Evolutionary conservation across 1,140 invertebrate species (phyloP).

Genomic region (Doryteuthis pealeii): DNA sequence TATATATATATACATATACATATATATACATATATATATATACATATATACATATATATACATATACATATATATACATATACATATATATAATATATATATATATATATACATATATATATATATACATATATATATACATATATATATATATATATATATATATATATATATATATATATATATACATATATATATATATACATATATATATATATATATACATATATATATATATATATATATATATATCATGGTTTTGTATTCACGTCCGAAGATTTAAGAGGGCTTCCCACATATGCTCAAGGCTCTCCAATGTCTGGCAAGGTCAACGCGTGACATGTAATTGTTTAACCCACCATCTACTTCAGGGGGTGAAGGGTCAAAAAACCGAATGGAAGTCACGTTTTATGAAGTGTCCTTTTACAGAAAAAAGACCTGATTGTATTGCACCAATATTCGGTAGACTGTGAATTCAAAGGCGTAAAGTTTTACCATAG

Average conservation of each 20-base stretch:
- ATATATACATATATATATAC: background rate
- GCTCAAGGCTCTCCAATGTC: too few species aligned
- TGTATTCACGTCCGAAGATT: too few species aligned
- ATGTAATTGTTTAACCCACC: too few species aligned
- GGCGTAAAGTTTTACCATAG: too few species aligned
- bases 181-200: background rate
- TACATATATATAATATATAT: background rate
- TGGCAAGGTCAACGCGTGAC: too few species aligned
- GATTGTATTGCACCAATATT: too few species aligned
- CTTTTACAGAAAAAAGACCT: too few species aligned
- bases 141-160: background rate
- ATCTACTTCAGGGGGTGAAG: too few species aligned
- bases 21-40: background rate
- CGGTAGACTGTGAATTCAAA: too few species aligned
- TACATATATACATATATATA: background rate
- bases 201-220: background rate
- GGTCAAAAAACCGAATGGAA: too few species aligned
- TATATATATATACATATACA: background rate
- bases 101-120: background rate
- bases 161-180: background rate
- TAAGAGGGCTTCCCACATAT: too few species aligned
- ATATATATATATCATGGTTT: background rate
- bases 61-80: background rate
- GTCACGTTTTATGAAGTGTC: too few species aligned
- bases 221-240: background rate